A percentile compares a stretch with the other conserved stretches of the same genome.
These are phyloP conservation scores for Brachionus rotundiformis DNA, from an alignment of 1,140 invertebrate genomes.

Conservation along the genomic window DNA sequence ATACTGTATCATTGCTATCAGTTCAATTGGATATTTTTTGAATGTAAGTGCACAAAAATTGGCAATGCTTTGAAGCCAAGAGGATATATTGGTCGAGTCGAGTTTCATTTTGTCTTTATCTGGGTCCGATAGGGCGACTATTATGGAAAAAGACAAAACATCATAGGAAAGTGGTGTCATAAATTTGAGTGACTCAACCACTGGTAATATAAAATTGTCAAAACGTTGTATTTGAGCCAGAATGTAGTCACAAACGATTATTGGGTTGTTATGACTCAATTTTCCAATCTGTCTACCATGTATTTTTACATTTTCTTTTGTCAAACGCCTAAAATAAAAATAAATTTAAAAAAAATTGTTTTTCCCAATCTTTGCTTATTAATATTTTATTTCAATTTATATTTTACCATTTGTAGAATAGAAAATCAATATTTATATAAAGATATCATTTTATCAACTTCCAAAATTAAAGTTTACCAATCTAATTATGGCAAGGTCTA, in stretches of 20 bases:
- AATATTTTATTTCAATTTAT: background rate
- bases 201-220: constrained; percentile 91
- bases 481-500: too few species aligned
- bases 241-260: constrained; percentile 73
- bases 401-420: too few species aligned
- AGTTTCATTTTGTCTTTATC: constrained; percentile 75
- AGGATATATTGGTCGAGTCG: constrained; percentile 87
- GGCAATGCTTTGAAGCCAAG: constrained; percentile 80
- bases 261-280: constrained; percentile 90
- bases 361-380: background rate
- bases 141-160: constrained; percentile 71
- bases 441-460: too few species aligned
- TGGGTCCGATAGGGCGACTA: constrained; percentile 37
- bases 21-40: constrained; percentile 94
- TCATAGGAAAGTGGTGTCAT: constrained; percentile 93
- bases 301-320: constrained; percentile 96
- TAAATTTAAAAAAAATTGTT: background rate
- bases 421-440: too few species aligned
- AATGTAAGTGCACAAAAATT: constrained; percentile 71
- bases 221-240: constrained; percentile 90
- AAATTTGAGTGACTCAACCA: constrained; percentile 96
- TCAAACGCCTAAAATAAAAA: constrained; percentile 70
- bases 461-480: too few species aligned
- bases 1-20: constrained; percentile 90
- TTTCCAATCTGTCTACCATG: constrained; percentile 93